These are phyloP conservation scores for Anarhynchus alexandrinus DNA, from an alignment of 2,113 vertebrate species.

Conservation along the genomic window DNA sequence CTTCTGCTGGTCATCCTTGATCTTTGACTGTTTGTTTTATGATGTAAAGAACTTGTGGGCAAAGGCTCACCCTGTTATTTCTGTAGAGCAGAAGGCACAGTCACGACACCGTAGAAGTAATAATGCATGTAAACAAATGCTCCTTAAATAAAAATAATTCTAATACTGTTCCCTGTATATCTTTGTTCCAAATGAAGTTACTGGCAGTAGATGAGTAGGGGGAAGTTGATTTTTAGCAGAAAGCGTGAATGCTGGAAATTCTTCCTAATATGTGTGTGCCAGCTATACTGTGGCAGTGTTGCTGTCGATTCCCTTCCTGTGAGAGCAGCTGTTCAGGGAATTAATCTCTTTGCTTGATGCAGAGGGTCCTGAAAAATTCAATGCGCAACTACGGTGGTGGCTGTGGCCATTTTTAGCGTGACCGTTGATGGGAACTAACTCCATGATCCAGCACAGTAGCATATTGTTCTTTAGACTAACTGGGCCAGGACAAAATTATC, in stretches of 20 bases:
- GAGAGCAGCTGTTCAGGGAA: conserved; percentile 52
- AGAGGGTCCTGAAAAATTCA: conserved; percentile 26
- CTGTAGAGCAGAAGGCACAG: neutral
- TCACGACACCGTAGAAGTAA: neutral
- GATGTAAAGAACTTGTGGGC: neutral
- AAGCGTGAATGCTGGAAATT: conserved; percentile 39
- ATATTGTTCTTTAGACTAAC: conserved; percentile 35
- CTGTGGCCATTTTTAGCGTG: conserved; percentile 14
- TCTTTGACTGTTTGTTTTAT: neutral
- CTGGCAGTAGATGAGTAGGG: conserved; percentile 57
- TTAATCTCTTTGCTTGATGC: conserved; percentile 9
- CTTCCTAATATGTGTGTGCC: conserved; percentile 22
- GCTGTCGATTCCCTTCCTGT: conserved; percentile 34
- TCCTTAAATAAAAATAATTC: conserved; percentile 49
- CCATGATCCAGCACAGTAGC: neutral
- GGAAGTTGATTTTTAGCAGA: conserved; percentile 53
- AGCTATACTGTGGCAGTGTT: conserved; percentile 40
- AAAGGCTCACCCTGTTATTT: neutral
- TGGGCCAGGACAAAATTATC: conserved; percentile 49
- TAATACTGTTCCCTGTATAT: neutral
- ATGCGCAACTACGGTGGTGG: neutral
- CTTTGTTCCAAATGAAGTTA: conserved; percentile 54
- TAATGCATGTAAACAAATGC: conserved; percentile 38
- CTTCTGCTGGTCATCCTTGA: neutral
- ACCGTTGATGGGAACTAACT: neutral